Percentiles rank a stretch among this genome's conserved stretches.
phyloP scores from a whole-genome alignment of 2,888 invertebrate genomes.

The Eremobia ochroleuca region DNA sequence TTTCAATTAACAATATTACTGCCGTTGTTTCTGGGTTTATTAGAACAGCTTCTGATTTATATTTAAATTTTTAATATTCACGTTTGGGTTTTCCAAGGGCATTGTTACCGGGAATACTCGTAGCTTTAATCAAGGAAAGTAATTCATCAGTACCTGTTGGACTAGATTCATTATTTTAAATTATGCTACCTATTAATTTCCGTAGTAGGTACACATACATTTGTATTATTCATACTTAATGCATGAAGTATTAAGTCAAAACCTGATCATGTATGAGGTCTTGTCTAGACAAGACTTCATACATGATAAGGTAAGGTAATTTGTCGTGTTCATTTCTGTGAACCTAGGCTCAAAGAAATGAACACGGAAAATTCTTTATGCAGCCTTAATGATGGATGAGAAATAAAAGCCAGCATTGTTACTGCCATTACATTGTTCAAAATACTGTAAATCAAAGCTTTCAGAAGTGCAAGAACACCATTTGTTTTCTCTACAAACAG shows the following conservation, averaged over 20 bases:
- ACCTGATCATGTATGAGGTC: neutral
- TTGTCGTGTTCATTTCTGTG: too few relatives aligned
- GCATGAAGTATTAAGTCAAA: neutral
- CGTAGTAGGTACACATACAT: neutral
- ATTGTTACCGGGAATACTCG: neutral
- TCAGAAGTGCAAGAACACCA: slow-evolving; percentile 59
- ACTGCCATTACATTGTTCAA: slow-evolving; percentile 30
- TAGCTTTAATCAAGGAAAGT: slow-evolving; percentile 12
- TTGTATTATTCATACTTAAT: neutral
- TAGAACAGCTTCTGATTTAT: slow-evolving; percentile 26
- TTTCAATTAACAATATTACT: slow-evolving; percentile 6
- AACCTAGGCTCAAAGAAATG: slow-evolving; percentile 12
- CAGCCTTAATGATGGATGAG: slow-evolving; percentile 13
- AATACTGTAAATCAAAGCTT: slow-evolving; percentile 55
- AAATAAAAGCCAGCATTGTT: slow-evolving; percentile 31
- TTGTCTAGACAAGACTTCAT: too few relatives aligned
- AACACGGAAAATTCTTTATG: slow-evolving; percentile 13
- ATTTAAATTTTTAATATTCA: neutral
- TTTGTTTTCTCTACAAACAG: slow-evolving; percentile 65
- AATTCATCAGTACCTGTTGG: neutral
- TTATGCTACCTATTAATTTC: neutral
- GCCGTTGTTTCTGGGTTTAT: neutral
- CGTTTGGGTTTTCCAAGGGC: neutral
- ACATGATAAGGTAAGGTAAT: too few relatives aligned
- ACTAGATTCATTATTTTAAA: neutral